A percentile compares a stretch with the other conserved stretches of the same genome.
These are phyloP conservation scores for Benitochromis conjunctus DNA, from an alignment of 2,113 vertebrate species.

Conservation along the genomic window DNA sequence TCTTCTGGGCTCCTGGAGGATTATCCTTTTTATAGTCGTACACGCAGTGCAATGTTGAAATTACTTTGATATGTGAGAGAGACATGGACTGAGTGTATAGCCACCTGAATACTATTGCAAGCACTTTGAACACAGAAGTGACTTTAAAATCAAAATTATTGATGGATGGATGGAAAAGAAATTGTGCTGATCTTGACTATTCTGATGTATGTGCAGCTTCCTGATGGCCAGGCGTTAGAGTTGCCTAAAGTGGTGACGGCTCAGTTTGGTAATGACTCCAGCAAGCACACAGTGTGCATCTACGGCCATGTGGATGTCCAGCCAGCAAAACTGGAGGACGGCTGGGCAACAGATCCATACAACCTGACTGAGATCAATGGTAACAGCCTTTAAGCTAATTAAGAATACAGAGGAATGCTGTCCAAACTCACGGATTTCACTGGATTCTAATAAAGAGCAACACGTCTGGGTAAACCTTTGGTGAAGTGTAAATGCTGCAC, in stretches of 20 bases:
- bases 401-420: neutral
- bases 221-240: slow-evolving; percentile 69
- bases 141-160: neutral
- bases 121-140: neutral
- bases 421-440: neutral
- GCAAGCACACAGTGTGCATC: slow-evolving; percentile 82
- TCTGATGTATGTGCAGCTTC: slow-evolving; percentile 65
- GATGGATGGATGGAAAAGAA: neutral
- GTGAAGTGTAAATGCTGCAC: no score
- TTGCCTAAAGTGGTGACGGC: slow-evolving; percentile 83
- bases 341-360: slow-evolving; percentile 85
- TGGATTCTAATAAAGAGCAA: neutral
- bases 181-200: neutral
- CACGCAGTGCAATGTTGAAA: neutral
- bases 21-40: neutral
- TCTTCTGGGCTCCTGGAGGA: neutral
- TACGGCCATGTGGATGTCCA: slow-evolving; percentile 92
- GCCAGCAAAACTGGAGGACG: slow-evolving; percentile 82
- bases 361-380: slow-evolving; percentile 82
- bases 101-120: neutral
- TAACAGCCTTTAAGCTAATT: slow-evolving; percentile 28
- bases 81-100: neutral
- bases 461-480: neutral
- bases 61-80: neutral
- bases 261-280: slow-evolving; percentile 76